phyloP scores from a whole-genome alignment of 2,797 vertebrate species.

The Carcharodon carcharias region DNA sequence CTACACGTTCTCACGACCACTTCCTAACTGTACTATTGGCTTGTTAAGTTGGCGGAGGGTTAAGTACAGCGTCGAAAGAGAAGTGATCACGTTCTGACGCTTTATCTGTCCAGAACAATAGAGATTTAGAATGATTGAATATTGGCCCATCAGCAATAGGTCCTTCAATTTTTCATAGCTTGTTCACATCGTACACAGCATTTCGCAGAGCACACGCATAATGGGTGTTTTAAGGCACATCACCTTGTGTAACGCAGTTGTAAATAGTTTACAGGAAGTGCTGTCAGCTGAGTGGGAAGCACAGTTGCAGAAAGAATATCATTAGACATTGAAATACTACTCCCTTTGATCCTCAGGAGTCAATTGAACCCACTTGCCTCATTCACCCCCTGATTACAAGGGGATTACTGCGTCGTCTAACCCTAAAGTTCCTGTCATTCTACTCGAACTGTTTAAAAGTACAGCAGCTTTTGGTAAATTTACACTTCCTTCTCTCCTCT shows the following conservation, averaged over 20 bases:
- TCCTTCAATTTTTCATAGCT: background rate
- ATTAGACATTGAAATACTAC: conserved; percentile 8
- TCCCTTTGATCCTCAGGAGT: conserved; percentile 18
- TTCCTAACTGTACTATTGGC: background rate
- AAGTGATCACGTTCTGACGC: background rate
- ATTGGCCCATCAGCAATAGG: background rate
- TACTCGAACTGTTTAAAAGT: background rate
- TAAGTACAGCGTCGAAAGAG: background rate
- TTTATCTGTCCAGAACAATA: background rate
- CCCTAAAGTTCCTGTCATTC: background rate
- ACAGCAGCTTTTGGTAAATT: conserved; percentile 3
- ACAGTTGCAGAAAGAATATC: background rate
- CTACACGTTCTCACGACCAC: background rate
- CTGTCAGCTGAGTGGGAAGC: background rate
- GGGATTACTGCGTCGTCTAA: background rate
- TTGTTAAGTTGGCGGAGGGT: background rate
- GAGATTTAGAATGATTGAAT: background rate
- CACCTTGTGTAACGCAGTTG: background rate
- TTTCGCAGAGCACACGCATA: background rate
- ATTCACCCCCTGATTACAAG: background rate
- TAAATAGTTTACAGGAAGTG: background rate
- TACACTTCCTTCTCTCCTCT: background rate
- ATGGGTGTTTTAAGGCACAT: background rate
- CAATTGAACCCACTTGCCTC: conserved; percentile 20
- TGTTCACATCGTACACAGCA: background rate